Base-by-base conservation (phyloP, 2,888 invertebrate species). In the Latrodectus hesperus region DNA sequence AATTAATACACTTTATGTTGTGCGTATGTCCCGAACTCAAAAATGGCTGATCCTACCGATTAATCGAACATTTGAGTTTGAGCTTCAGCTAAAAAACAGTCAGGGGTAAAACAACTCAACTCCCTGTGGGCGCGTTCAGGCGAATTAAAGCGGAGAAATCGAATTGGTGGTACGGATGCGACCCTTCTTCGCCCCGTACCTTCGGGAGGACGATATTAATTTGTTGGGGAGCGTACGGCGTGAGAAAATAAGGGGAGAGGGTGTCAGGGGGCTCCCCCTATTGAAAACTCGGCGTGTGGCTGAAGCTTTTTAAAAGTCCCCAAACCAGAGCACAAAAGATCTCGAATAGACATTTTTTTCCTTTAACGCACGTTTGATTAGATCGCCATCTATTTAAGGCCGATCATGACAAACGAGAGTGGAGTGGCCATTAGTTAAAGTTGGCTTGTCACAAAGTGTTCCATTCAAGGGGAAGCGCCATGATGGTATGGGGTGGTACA, bases 61-160 rank as follows among this genome's bases (percentile, higher is more conserved):
- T 38, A 38, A 38, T 38, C 38, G 38, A 38, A 38, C 38, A 38
- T 38, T 38, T 38, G 1, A 38, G 38, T 38, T 38, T 38, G 38
- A 38, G 38, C 1, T 52, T 65, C 51, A 38, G 52, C 73, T 68
- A 79, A 68, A 80, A 80, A 60, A 64, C 64, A 86, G 80, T 80
- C 85, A 86, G 85, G 65, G 22, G 71, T 86, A 65, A 86, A 86
- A 86, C 85, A 86, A 70, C 85, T 80, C 85, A 71, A 73, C 71
- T 86, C 85, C 80, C 85, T 60, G n/a, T 49, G 80, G 80, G 80
- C 65, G 85, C 85, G 80, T 60, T 86, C 64, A 75, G 76, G 80
- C 55, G 85, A 86, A 86, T 86, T 86, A 86, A 86, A 86, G 85
- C 80, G 85, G 75, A 86, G 52, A 81, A 86, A 86, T 86, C 80